Percentiles rank a stretch among this genome's conserved stretches.
These are phyloP conservation scores for Cecropterus lyciades DNA, from an alignment of 1,140 invertebrate genomes.

Conservation along the genomic window DNA sequence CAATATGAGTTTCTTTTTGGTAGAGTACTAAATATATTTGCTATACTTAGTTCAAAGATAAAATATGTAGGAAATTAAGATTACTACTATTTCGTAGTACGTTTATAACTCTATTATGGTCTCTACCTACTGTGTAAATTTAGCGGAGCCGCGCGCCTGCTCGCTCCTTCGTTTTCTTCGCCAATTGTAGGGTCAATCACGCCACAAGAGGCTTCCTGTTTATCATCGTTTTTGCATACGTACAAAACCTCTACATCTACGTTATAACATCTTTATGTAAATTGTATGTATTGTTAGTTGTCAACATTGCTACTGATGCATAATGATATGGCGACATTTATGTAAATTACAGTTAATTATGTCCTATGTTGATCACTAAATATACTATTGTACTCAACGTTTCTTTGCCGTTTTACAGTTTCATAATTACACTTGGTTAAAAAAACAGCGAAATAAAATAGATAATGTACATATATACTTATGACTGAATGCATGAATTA, in stretches of 20 bases:
- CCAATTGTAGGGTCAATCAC: conserved; percentile 20
- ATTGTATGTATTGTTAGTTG: not conserved
- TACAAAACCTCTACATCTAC: not conserved
- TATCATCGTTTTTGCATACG: conserved; percentile 6
- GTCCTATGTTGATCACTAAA: not conserved
- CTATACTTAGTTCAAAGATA: too few species aligned
- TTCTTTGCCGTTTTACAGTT: too few species aligned
- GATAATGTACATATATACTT: too few species aligned
- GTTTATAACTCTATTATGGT: not conserved
- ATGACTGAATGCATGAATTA: too few species aligned
- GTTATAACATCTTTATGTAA: not conserved
- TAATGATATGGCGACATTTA: not conserved
- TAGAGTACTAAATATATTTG: too few species aligned
- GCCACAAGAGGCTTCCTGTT: conserved; percentile 12
- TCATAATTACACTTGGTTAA: too few species aligned
- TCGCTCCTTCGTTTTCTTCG: conserved; percentile 10
- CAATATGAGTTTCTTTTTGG: too few species aligned
- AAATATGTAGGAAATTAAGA: not conserved
- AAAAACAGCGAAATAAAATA: too few species aligned
- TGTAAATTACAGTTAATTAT: not conserved
- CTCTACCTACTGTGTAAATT: not conserved
- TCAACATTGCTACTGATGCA: not conserved
- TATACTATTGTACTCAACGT: not conserved
- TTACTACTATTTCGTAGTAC: not conserved
- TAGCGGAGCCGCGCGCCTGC: not conserved